phyloP scores from a whole-genome alignment of 2,888 invertebrate genomes.

The Limnephilus marmoratus region DNA sequence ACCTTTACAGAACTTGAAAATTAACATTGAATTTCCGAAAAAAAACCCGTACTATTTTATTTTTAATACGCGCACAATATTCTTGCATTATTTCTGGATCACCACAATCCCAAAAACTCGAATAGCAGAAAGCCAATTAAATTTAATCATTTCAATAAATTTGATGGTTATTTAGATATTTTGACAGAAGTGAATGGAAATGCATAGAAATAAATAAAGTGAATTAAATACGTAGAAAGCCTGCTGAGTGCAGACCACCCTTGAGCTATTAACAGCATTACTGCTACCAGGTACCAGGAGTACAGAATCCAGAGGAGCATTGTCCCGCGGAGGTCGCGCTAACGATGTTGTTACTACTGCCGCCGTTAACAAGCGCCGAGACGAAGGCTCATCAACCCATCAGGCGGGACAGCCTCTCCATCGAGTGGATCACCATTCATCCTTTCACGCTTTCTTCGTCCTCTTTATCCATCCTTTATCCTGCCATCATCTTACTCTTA shows the following conservation, averaged over 20 bases:
- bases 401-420: constrained; percentile 19
- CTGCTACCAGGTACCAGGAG: not conserved
- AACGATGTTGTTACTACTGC: constrained; percentile 38
- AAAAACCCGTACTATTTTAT: too few species aligned
- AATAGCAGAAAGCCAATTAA: too few species aligned
- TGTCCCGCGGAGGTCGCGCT: constrained; percentile 42
- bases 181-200: too few species aligned
- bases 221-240: not conserved
- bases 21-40: too few species aligned
- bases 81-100: too few species aligned
- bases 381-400: constrained; percentile 1
- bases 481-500: not conserved
- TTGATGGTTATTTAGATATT: too few species aligned
- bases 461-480: not conserved
- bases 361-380: constrained; percentile 25
- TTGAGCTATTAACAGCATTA: constrained; percentile 11
- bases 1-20: too few species aligned
- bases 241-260: constrained; percentile 30
- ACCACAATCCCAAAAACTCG: too few species aligned
- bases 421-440: constrained; percentile 1
- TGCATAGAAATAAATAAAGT: not conserved
- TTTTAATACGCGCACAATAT: too few species aligned
- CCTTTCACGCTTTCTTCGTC: constrained; percentile 3
- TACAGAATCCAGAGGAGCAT: not conserved
- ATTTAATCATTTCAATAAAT: too few species aligned